Evolutionary conservation across 1,140 invertebrate species (phyloP).

Genomic region (Spodoptera litura): DNA sequence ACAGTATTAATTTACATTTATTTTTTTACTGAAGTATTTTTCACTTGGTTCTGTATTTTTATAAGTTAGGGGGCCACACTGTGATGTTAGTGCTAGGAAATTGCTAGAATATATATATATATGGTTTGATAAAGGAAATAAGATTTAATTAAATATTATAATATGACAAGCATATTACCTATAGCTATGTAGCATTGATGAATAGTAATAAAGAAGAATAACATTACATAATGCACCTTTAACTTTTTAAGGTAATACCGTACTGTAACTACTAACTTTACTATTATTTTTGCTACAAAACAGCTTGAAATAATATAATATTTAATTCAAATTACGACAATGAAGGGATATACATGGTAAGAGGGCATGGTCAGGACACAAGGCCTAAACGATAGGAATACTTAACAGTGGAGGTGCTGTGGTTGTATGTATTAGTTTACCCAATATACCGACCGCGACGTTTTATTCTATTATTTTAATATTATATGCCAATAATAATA

Average conservation of each 20-base stretch:
- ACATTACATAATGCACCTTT: no score
- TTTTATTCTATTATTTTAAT: background rate
- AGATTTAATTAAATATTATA: background rate
- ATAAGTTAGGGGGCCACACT: constrained; percentile 46
- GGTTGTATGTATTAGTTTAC: background rate
- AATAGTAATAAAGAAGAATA: no score
- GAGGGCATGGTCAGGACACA: background rate
- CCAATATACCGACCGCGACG: background rate
- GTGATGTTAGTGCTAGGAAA: constrained; percentile 60
- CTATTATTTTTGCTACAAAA: background rate
- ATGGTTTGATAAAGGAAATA: constrained; percentile 13
- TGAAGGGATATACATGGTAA: background rate
- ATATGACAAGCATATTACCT: background rate
- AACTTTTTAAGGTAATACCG: background rate
- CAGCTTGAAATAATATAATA: constrained; percentile 10
- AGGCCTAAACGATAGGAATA: constrained; percentile 7
- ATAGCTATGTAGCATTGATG: background rate
- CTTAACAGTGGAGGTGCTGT: constrained; percentile 1
- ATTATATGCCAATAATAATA: background rate
- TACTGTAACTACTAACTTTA: background rate
- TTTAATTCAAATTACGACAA: background rate
- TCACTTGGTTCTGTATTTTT: constrained; percentile 12
- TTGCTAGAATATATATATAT: constrained; percentile 37
- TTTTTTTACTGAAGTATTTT: constrained; percentile 8
- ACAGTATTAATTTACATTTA: constrained; percentile 34